Evolutionary conservation across 2,888 invertebrate species (phyloP).

Genomic region (Eupithecia subumbrata): DNA sequence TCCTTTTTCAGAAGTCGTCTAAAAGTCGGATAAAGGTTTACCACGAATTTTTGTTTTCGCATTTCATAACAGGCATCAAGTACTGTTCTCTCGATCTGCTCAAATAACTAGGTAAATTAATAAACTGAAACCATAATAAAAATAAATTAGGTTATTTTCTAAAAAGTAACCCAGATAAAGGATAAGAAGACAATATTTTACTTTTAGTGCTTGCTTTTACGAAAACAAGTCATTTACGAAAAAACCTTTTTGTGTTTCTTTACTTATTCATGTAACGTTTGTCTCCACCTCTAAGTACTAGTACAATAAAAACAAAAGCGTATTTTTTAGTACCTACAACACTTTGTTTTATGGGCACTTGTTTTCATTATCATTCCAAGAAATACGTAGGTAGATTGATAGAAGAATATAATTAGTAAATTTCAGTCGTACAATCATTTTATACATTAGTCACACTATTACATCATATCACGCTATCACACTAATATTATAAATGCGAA

Average conservation of each 20-base stretch:
- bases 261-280: constrained; percentile 31
- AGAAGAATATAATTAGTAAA: background rate
- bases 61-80: too few relatives aligned
- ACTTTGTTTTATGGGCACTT: constrained; percentile 7
- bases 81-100: too few relatives aligned
- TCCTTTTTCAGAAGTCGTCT: too few relatives aligned
- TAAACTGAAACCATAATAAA: background rate
- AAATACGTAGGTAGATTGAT: background rate
- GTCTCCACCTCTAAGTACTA: constrained; percentile 12
- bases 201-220: constrained; percentile 9
- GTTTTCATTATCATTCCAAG: background rate
- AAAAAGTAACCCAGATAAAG: background rate
- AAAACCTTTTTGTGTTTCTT: constrained; percentile 20
- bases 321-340: constrained; percentile 16
- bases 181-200: constrained; percentile 4
- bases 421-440: background rate
- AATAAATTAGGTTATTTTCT: background rate
- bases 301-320: constrained; percentile 18
- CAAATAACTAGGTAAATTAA: background rate
- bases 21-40: too few relatives aligned
- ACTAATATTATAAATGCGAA: too few relatives aligned
- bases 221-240: constrained; percentile 18
- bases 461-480: too few relatives aligned
- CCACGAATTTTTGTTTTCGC: too few relatives aligned
- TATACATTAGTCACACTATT: too few relatives aligned